Conservation (phyloP, 2,797 vertebrate species). For the Ataeniobius toweri region DNA sequence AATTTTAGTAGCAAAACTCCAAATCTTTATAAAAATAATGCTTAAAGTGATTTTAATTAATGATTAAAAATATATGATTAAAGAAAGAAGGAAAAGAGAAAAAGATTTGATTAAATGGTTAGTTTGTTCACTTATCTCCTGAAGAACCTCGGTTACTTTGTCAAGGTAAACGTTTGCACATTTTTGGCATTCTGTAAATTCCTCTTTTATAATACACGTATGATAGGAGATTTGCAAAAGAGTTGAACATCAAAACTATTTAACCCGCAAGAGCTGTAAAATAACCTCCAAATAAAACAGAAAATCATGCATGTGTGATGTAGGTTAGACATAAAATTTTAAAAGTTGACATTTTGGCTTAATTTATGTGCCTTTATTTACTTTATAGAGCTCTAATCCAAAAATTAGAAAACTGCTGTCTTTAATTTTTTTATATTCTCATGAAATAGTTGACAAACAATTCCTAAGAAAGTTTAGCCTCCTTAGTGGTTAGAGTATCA, state of each 20-base stretch:
- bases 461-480: neutral
- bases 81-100: neutral
- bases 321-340: too few relatives aligned
- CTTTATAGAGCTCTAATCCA: too few relatives aligned
- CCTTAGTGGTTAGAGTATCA: neutral
- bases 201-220: neutral
- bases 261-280: neutral
- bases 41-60: neutral
- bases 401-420: too few relatives aligned
- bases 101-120: neutral
- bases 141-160: neutral
- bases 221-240: neutral
- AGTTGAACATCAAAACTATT: neutral
- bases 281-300: neutral
- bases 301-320: neutral
- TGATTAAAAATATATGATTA: neutral
- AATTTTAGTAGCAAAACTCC: constrained; percentile 15
- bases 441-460: neutral
- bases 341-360: too few relatives aligned
- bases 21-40: neutral
- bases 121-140: neutral
- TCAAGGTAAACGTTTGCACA: neutral
- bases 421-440: too few relatives aligned
- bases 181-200: neutral
- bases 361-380: too few relatives aligned